Evolutionary conservation across 2,797 vertebrate species (phyloP), one percentile per base, ranked within the genome.

Genomic region (Thunnus albacares): DNA sequence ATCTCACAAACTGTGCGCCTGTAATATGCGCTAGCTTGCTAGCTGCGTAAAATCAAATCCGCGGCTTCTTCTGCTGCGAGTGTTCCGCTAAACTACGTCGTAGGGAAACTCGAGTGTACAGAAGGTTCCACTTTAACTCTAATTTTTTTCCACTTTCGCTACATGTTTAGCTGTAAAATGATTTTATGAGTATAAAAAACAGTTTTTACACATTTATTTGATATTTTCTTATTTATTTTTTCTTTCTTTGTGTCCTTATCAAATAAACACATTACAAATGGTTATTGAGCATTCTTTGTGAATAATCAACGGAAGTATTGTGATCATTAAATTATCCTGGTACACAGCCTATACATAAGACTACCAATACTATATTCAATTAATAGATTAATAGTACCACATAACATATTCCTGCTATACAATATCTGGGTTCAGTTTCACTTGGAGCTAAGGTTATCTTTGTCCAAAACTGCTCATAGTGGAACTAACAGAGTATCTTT

Each of bases 1-100:
- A 14, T 8, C 51, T 66, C 13, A 26, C 5, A 75, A 79, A 63
- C 75, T 60, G 33, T 59, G 8, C 43, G 38, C 17, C 17, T 4
- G 22, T 10, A 28, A 8, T 22, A 10, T 5, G 45, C 4, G 81
- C 62, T 84, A 87, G 68, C 83, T 70, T n/a, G 82, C 57, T 91
- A 89, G 84, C 87, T 61, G 58, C 77, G 70, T 71, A 74, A 83
- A 92, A 86, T 88, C 89, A 93, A 94, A 94, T 72, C 89, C 90
- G 92, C 93, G 94, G 94, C 92, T 94, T 93, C 92, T 89, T 83
- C 84, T 75, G 86, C 88, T 68, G 6, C 15, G 45, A 12, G 81
- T 91, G 90, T 75, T 62, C 78, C 1, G 60, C 18, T 3, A 79
- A 84, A 88, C 0, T 1, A 14, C 10, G 10, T 47, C 90, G 88